Evolutionary conservation across 2,797 vertebrate genomes (phyloP).

Genomic region (Valencia hispanica): DNA sequence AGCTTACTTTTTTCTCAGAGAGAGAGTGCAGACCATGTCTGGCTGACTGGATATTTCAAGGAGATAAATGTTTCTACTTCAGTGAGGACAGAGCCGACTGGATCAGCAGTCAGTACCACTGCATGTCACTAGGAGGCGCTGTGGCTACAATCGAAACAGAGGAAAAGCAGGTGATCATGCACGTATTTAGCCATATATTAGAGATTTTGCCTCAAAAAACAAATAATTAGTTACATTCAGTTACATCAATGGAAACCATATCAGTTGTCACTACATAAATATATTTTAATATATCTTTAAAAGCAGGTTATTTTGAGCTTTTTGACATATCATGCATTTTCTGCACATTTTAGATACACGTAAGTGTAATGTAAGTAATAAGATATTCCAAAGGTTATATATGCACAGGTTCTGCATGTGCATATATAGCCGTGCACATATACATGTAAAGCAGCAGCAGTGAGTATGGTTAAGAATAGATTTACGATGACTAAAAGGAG

Average conservation of each 20-base stretch:
- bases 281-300: background rate
- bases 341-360: constrained; percentile 24
- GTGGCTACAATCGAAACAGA: constrained; percentile 42
- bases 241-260: background rate
- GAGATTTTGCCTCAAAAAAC: no score
- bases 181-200: background rate
- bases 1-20: constrained; percentile 20
- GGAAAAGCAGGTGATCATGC: constrained; percentile 51
- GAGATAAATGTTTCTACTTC: constrained; percentile 52
- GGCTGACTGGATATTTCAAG: constrained; percentile 16
- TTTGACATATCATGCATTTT: constrained; percentile 5
- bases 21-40: constrained; percentile 25
- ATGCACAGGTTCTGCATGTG: background rate
- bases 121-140: constrained; percentile 52
- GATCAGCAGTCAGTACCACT: constrained; percentile 63
- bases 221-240: background rate
- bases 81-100: constrained; percentile 46
- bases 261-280: background rate
- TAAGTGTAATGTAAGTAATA: constrained; percentile 4
- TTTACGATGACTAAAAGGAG: constrained; percentile 29
- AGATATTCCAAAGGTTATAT: background rate
- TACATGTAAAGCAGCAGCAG: background rate
- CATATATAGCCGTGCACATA: background rate
- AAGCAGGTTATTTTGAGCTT: background rate
- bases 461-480: constrained; percentile 54